phyloP scores from a whole-genome alignment of 2,113 vertebrate species.

The Heteronetta atricapilla region DNA sequence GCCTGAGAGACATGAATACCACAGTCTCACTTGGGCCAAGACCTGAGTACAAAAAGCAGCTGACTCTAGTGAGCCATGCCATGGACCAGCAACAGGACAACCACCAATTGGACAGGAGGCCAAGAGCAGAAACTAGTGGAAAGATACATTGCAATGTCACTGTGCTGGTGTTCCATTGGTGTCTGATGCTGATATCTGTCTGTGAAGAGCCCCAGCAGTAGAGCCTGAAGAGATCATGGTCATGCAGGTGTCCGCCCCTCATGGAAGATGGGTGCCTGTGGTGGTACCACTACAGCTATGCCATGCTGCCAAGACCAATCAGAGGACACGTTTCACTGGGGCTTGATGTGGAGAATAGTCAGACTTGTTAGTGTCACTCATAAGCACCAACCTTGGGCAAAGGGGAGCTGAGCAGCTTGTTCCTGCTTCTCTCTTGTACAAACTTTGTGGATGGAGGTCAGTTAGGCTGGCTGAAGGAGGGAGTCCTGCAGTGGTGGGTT shows the following conservation, averaged over 20 bases:
- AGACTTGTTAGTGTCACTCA: no score
- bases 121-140: accelerated
- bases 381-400: no score
- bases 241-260: neutral
- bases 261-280: neutral
- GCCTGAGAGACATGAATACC: neutral
- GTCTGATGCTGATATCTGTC: neutral
- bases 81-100: neutral
- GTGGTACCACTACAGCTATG: neutral
- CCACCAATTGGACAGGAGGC: neutral
- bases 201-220: neutral
- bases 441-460: no score
- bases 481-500: no score
- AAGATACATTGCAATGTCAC: accelerated
- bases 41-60: accelerated
- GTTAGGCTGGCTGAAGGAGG: no score
- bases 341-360: no score
- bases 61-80: neutral
- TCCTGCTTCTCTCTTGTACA: no score
- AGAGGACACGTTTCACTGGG: neutral
- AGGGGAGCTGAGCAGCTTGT: no score
- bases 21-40: neutral
- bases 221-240: neutral
- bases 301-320: neutral
- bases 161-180: neutral